Conservation (phyloP, 1,140 invertebrate genomes). For the Eulimnadia texana region DNA sequence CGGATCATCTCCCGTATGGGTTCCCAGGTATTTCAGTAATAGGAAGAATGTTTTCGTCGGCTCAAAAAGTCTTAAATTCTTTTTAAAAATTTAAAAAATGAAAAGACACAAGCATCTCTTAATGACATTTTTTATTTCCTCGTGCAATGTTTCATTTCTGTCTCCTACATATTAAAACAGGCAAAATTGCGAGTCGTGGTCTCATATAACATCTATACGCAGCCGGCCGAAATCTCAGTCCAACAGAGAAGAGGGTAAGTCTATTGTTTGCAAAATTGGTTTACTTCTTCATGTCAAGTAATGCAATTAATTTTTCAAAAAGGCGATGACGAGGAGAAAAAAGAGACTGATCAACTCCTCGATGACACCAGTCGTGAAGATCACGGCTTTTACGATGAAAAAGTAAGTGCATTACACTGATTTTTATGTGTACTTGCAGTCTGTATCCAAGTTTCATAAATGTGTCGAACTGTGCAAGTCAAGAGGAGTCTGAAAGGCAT, state of each 20-base stretch:
- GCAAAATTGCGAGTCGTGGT: neutral
- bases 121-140: no score
- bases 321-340: constrained; percentile 21
- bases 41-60: no score
- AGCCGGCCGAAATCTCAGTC: neutral
- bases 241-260: neutral
- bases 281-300: neutral
- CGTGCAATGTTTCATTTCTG: no score
- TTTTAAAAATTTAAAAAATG: no score
- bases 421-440: neutral
- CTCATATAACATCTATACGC: neutral
- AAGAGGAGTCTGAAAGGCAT: no score
- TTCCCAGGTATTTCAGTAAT: constrained; percentile 4
- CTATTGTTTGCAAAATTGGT: no score
- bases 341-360: constrained; percentile 70
- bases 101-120: no score
- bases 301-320: neutral
- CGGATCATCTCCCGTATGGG: constrained; percentile 6
- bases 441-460: no score
- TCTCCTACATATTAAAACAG: neutral
- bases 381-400: constrained; percentile 78
- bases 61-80: no score
- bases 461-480: no score
- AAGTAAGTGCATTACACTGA: constrained; percentile 35
- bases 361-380: constrained; percentile 71